These are phyloP conservation scores for Ahaetulla prasina DNA, from an alignment of 2,113 vertebrate species.

Conservation along the genomic window DNA sequence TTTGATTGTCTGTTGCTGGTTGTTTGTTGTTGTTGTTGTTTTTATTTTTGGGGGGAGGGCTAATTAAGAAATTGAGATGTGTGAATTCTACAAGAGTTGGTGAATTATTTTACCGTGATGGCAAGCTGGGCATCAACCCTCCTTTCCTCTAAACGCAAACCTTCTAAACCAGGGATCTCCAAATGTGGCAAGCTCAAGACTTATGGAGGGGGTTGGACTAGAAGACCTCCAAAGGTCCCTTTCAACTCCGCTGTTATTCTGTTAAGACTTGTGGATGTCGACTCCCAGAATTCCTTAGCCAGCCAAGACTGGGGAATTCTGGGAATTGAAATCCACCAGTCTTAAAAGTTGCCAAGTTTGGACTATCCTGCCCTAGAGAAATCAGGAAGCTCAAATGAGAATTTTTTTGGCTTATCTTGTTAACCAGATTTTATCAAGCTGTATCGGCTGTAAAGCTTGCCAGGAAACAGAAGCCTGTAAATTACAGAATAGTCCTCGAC, in stretches of 20 bases:
- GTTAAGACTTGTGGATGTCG: not conserved
- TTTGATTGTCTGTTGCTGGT: not conserved
- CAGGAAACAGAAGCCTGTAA: not conserved
- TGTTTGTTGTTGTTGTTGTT: too few relatives aligned
- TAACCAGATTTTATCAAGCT: not conserved
- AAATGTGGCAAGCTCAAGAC: not conserved
- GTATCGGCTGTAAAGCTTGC: not conserved
- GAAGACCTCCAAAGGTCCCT: too few relatives aligned
- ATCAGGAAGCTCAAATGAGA: not conserved
- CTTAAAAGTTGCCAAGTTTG: not conserved
- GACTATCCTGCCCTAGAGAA: not conserved
- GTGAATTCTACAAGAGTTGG: too few relatives aligned
- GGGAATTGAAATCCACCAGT: not conserved
- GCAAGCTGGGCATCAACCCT: not conserved
- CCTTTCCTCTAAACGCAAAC: not conserved
- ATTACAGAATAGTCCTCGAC: not conserved
- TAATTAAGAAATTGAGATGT: slow-evolving; percentile 19
- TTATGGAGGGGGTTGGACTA: too few relatives aligned
- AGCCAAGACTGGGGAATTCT: not conserved
- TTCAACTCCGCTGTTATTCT: too few relatives aligned
- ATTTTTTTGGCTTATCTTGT: not conserved
- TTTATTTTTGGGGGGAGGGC: slow-evolving; percentile 28
- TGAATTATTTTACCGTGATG: not conserved
- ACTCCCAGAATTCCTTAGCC: not conserved
- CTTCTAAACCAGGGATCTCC: not conserved